Base-by-base conservation (phyloP, 2,888 invertebrate genomes). In the Watsonalla cultraria region DNA sequence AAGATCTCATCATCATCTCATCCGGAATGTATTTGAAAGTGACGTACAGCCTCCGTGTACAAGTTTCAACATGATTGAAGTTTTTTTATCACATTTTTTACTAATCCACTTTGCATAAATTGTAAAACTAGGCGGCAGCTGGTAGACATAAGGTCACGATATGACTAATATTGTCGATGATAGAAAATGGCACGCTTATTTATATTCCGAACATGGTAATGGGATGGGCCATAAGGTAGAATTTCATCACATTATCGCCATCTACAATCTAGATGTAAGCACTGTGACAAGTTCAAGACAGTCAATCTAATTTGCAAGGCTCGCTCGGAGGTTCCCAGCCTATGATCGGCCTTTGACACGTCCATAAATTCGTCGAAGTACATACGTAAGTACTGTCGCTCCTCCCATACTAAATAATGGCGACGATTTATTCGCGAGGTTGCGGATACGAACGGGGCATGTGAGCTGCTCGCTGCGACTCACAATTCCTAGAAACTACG, bases 371-470 rank as follows among this genome's bases (percentile, higher is more conserved):
- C 80, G 73, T 72, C 66, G 82, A 77, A 79, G 78, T 78, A 76
- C 62, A 74, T 76, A 80, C 75, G 78, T 82, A 82, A 81, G 80
- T 80, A 78, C 74, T 62, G 68, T 70, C 76, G 80, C 74, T 78
- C 75, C 78, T 78, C 75, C 76, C 84, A 85, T 86, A 86, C 81
- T 83, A 84, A 86, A 84, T 84, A 84, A 86, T 78, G 80, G 68
- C 71, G 69, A 72, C 76, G 80, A 82, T 84, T 84, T 84, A 86
- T 86, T 86, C 76, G 82, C 80, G 72, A 73, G 68, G 75, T 73
- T 76, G 80, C 78, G 80, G 81, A 82, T 80, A 82, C 80, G 70
- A 72, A 60, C 63, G 68, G 75, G 77, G 79, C 73, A 80, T 80
- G 78, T 76, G 79, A 80, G 76, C 66, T 59, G 73, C 72, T 75